Evolutionary conservation across 2,797 vertebrate genomes (phyloP).

Genomic region (Chaetodon trifasciatus): DNA sequence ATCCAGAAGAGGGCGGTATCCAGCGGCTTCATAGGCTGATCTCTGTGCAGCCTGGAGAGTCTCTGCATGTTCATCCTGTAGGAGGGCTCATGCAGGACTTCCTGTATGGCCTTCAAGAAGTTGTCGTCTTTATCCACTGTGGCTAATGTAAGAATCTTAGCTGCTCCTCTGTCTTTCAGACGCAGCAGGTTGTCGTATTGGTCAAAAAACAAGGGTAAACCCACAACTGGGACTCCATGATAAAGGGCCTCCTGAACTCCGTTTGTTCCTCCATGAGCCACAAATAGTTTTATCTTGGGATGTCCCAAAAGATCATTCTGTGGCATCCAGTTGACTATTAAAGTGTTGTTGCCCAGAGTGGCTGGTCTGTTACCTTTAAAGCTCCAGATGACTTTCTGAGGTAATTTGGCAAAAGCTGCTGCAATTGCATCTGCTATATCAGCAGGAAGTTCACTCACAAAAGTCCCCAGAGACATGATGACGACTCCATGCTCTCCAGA

Average conservation of each 20-base stretch:
- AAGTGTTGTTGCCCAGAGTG: conserved; percentile 79
- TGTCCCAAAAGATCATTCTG: conserved; percentile 85
- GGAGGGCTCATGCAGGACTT: conserved; percentile 75
- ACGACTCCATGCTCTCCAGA: conserved; percentile 84
- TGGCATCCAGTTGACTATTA: conserved; percentile 82
- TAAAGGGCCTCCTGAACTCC: conserved; percentile 82
- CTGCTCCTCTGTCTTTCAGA: conserved; percentile 71
- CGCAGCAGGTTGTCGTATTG: conserved; percentile 79
- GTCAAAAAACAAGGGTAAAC: conserved; percentile 76
- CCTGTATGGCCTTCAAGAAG: conserved; percentile 73
- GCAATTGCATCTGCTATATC: conserved; percentile 74
- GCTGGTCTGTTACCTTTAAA: conserved; percentile 68
- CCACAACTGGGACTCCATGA: conserved; percentile 71
- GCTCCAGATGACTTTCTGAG: conserved; percentile 84
- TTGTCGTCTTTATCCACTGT: conserved; percentile 64
- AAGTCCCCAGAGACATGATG: conserved; percentile 83
- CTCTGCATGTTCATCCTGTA: conserved; percentile 80
- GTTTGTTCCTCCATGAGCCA: conserved; percentile 83
- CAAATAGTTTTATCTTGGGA: conserved; percentile 75
- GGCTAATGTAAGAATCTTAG: conserved; percentile 51
- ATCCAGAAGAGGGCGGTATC: conserved; percentile 82
- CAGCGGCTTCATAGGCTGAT: conserved; percentile 66
- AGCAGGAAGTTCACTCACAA: conserved; percentile 68
- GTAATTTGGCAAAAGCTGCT: conserved; percentile 76
- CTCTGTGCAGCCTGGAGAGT: conserved; percentile 78